Percentiles rank a stretch among this genome's conserved stretches.
Evolutionary conservation across 2,113 vertebrate species (phyloP).

Genomic region (Ctenomys sociabilis): DNA sequence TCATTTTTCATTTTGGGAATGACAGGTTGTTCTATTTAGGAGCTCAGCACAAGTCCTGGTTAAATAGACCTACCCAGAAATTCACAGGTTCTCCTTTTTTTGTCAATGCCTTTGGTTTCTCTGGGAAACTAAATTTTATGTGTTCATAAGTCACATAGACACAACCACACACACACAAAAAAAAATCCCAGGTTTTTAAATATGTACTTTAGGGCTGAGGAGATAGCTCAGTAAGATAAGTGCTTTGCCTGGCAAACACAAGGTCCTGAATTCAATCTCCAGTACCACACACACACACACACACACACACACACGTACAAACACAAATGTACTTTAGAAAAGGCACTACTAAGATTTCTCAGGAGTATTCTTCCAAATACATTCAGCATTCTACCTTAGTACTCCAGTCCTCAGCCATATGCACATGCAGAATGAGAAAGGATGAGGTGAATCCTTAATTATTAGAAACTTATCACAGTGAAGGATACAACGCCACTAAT

Average conservation of each 20-base stretch:
- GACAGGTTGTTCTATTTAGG: not conserved
- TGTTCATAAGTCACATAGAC: not conserved
- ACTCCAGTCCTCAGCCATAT: not conserved
- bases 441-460: not conserved
- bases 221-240: no score
- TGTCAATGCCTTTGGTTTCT: constrained; percentile 5
- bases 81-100: not conserved
- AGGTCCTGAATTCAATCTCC: no score
- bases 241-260: no score
- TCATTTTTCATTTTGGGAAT: not conserved
- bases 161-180: not conserved
- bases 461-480: not conserved
- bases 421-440: not conserved
- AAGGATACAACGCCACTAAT: not conserved
- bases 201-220: not conserved
- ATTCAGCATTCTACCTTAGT: not conserved
- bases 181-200: not conserved
- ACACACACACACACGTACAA: no score
- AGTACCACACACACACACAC: no score
- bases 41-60: not conserved
- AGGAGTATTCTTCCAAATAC: not conserved
- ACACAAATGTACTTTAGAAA: not conserved
- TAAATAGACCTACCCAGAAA: not conserved
- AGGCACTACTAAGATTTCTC: not conserved
- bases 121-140: not conserved